These are phyloP conservation scores for Drosophila quadrilineata DNA, from an alignment of 1,140 invertebrate genomes.

Conservation along the genomic window DNA sequence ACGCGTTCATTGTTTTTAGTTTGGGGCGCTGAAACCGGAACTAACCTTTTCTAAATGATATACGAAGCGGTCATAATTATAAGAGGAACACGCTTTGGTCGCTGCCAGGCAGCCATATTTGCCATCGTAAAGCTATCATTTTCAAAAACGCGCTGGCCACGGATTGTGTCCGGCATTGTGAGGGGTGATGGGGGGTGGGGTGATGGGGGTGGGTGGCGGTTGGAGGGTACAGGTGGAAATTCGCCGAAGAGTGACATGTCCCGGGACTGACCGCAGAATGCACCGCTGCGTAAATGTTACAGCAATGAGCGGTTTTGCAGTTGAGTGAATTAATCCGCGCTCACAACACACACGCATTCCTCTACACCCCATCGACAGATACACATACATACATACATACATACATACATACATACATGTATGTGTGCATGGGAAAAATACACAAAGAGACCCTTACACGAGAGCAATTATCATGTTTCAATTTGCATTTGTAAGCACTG, in stretches of 20 bases:
- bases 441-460: constrained; percentile 2
- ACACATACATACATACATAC: constrained; percentile 5
- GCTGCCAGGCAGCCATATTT: background rate
- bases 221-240: too few species aligned
- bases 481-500: constrained; percentile 70
- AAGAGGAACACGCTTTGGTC: background rate
- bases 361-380: background rate
- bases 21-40: constrained; percentile 11
- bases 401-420: background rate
- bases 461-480: constrained; percentile 69
- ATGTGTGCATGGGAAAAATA: background rate
- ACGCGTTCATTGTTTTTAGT: background rate
- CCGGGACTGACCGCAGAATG: constrained; percentile 43
- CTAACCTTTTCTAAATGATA: constrained; percentile 29
- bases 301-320: constrained; percentile 68
- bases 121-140: constrained; percentile 13
- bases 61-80: constrained; percentile 20
- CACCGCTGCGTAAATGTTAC: constrained; percentile 66
- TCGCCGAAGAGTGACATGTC: too few species aligned
- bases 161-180: constrained; percentile 2
- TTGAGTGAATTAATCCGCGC: constrained; percentile 63
- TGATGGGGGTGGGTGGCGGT: too few species aligned
- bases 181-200: constrained; percentile 34
- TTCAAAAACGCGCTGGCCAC: background rate
- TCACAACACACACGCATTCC: background rate